phyloP scores from a whole-genome alignment of 2,888 invertebrate species.

The Agrilus mali region DNA sequence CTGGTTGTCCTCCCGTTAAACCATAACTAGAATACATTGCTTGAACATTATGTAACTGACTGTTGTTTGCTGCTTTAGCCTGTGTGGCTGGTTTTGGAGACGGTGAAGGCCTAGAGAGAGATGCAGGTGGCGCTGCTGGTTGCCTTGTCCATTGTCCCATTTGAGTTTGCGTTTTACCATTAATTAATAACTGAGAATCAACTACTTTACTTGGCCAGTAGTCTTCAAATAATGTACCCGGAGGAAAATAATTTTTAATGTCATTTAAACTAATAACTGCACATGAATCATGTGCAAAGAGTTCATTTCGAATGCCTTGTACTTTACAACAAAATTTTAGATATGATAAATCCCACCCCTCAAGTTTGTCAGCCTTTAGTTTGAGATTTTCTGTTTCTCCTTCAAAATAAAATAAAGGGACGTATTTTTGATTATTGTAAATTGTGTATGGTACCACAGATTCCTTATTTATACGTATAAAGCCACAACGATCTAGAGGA shows the following conservation, averaged over 20 bases:
- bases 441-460: slow-evolving; percentile 88
- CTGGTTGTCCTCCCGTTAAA: slow-evolving; percentile 21
- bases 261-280: slow-evolving; percentile 82
- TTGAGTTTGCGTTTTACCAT: slow-evolving; percentile 44
- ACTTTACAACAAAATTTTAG: slow-evolving; percentile 91
- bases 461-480: slow-evolving; percentile 84
- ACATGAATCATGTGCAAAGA: slow-evolving; percentile 83
- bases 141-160: slow-evolving; percentile 68
- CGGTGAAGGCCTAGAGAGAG: slow-evolving; percentile 39
- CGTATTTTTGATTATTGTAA: slow-evolving; percentile 71
- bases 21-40: slow-evolving; percentile 22
- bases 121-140: slow-evolving; percentile 58
- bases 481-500: slow-evolving; percentile 71
- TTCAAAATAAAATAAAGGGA: slow-evolving; percentile 82
- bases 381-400: slow-evolving; percentile 88
- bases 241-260: slow-evolving; percentile 82
- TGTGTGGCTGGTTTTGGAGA: slow-evolving; percentile 32
- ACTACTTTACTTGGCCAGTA: slow-evolving; percentile 88
- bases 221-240: slow-evolving; percentile 80
- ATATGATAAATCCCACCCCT: slow-evolving; percentile 87
- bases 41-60: slow-evolving; percentile 24
- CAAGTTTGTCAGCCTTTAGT: slow-evolving; percentile 72
- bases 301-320: slow-evolving; percentile 80
- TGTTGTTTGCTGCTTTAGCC: slow-evolving; percentile 25
- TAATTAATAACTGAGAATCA: slow-evolving; percentile 65